Evolutionary conservation across 2,888 invertebrate genomes (phyloP).

Genomic region (Neoscelio sp.): DNA sequence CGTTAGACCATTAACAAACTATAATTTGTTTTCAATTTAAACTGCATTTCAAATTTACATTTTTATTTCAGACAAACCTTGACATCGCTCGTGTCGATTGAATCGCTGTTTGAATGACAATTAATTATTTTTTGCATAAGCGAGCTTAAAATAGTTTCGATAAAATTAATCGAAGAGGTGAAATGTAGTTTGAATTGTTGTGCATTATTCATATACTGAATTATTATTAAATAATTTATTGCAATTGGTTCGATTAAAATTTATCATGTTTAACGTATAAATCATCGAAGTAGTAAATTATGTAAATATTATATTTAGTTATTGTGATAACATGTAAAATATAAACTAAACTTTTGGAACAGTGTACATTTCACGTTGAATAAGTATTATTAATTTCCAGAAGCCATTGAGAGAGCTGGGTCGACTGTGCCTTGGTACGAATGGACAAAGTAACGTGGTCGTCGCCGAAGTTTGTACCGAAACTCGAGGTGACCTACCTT

Average conservation of each 20-base stretch:
- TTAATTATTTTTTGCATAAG: slow-evolving; percentile 22
- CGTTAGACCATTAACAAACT: slow-evolving; percentile 21
- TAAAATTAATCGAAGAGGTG: background rate
- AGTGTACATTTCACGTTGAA: too few species aligned
- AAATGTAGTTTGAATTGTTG: background rate
- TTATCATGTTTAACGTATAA: too few species aligned
- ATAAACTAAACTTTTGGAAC: too few species aligned
- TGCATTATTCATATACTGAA: too few species aligned
- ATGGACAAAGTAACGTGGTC: slow-evolving; percentile 72
- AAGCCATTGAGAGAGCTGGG: slow-evolving; percentile 83
- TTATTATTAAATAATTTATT: slow-evolving; percentile 5
- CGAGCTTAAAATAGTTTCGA: slow-evolving; percentile 3
- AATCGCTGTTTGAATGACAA: slow-evolving; percentile 22
- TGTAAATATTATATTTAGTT: too few species aligned
- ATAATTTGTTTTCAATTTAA: slow-evolving; percentile 31
- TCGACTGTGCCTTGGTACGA: slow-evolving; percentile 80
- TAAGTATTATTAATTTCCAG: slow-evolving; percentile 70
- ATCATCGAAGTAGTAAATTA: too few species aligned
- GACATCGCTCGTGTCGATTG: slow-evolving; percentile 8
- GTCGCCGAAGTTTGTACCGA: slow-evolving; percentile 75
- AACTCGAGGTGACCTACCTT: slow-evolving; percentile 80
- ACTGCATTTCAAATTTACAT: background rate
- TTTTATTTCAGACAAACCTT: slow-evolving; percentile 28
- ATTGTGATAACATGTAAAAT: too few species aligned
- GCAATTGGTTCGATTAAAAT: background rate